Conservation (phyloP, 30 jellyfish, hydroid and myxozoan species). For the Phacellophora camtschatica region DNA sequence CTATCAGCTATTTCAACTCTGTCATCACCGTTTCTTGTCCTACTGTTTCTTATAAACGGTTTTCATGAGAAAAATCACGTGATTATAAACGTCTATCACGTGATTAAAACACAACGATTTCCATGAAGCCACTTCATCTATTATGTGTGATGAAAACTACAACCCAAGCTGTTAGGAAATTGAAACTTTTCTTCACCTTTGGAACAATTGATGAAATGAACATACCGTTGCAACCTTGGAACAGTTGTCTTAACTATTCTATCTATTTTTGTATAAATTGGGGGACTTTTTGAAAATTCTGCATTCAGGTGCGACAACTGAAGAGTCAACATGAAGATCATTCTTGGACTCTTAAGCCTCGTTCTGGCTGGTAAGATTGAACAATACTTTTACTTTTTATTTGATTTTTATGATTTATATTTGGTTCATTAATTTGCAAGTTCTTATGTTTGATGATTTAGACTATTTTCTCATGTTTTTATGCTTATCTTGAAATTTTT, state of each 20-base stretch:
- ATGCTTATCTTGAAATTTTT: too few species aligned
- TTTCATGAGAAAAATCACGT: too few species aligned
- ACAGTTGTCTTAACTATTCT: conserved; percentile 21
- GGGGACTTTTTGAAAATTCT: not conserved
- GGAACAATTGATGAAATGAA: conserved; percentile 28
- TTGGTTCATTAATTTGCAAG: not conserved
- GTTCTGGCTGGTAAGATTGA: conserved; percentile 36
- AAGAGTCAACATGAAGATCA: conserved; percentile 33
- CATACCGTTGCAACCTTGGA: not conserved
- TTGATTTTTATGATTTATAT: not conserved
- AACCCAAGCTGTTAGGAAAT: too few species aligned
- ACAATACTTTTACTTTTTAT: not conserved
- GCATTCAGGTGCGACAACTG: not conserved
- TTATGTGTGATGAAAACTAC: too few species aligned
- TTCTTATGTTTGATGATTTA: not conserved
- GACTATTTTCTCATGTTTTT: too few species aligned
- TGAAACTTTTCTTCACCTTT: too few species aligned
- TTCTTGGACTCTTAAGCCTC: conserved; percentile 56
- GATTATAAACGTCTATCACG: too few species aligned
- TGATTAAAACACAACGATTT: too few species aligned
- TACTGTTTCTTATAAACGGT: too few species aligned
- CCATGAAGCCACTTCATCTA: too few species aligned
- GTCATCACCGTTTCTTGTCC: too few species aligned
- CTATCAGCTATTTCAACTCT: too few species aligned
- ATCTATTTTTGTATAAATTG: conserved; percentile 1